Percentiles rank a stretch among this genome's conserved stretches.
Conservation (phyloP, 2,113 vertebrate genomes). For the Gulo gulo region DNA sequence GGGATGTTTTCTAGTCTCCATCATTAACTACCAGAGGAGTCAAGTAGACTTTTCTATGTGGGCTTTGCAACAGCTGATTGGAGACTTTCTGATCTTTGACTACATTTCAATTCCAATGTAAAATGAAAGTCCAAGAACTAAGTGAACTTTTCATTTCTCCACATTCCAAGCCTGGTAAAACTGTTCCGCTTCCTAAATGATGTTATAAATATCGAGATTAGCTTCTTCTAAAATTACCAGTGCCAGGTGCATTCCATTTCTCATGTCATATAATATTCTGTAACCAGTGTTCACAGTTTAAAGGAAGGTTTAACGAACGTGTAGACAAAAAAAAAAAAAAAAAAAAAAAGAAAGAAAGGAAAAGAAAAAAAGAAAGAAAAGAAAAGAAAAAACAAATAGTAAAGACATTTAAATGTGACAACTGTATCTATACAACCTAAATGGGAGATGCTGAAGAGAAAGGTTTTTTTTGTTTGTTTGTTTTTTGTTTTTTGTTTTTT, state of each 20-base stretch:
- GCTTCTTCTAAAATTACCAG: conserved; percentile 84
- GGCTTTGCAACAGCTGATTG: conserved; percentile 72
- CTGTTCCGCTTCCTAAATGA: conserved; percentile 71
- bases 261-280: conserved; percentile 78
- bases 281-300: conserved; percentile 76
- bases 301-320: conserved; percentile 68
- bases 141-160: conserved; percentile 78
- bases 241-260: conserved; percentile 80
- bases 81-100: conserved; percentile 5
- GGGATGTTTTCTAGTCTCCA: conserved; percentile 21
- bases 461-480: background rate
- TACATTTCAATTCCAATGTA: conserved; percentile 43
- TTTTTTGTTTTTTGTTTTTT: background rate
- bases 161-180: conserved; percentile 79
- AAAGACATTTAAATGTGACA: conserved; percentile 50
- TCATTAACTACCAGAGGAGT: background rate
- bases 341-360: background rate
- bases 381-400: background rate
- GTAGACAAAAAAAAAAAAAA: conserved; percentile 34
- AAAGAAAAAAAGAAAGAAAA: background rate
- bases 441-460: background rate
- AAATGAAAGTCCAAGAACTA: conserved; percentile 73
- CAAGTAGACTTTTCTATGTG: conserved; percentile 57
- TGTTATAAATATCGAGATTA: conserved; percentile 83
- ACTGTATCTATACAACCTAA: conserved; percentile 27